Base-by-base conservation (phyloP, 2,113 vertebrate species). In the Charadrius vociferus region DNA sequence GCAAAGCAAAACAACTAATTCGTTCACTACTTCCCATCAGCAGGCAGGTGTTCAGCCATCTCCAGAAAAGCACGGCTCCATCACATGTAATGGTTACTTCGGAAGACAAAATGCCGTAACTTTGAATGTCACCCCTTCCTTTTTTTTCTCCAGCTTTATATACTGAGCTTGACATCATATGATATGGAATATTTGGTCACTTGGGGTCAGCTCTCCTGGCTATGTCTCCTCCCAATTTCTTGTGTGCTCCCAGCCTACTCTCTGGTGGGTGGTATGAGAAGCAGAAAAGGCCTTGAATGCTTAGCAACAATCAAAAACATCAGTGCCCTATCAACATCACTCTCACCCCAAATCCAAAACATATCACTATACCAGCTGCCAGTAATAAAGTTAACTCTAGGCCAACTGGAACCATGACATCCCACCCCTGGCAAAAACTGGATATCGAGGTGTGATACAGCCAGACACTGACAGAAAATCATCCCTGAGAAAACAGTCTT, bases 361-460 rank as follows among this genome's bases (percentile, higher is more conserved):
- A 36, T 24, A 62, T 6, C n/a, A 62, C 15, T 37, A 62, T 11
- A 26, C n/a, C 59, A 62, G 59, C 23, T 62, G n/a, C 34, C n/a
- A 59, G 58, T n/a, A 59, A 59, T 22, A 36, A 23, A n/a, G 8
- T n/a, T 59, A 59, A 59, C 21, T 59, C 13, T 59, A 15, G 16
- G 15, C n/a, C 15, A 62, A 11, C 14, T 26, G n/a, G 26, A 62
- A 26, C 7, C 7, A 17, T 26, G 23, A 37, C 23, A 37, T 62
- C 15, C n/a, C 23, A n/a, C 1, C 3, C 2, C 4, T 7, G 2
- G 12, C 7, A 77, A 84, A 80, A 88, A 12, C 1, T 59, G 3
- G 6, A 10, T 73, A 66, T 32, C 22, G 27, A 67, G 5, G 18
- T 14, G 3, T 29, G 12, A 56, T 32, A 78, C 4, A 66, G 17